Evolutionary conservation across 2,888 invertebrate species (phyloP).

Genomic region (Hirtodrosophila duncani): DNA sequence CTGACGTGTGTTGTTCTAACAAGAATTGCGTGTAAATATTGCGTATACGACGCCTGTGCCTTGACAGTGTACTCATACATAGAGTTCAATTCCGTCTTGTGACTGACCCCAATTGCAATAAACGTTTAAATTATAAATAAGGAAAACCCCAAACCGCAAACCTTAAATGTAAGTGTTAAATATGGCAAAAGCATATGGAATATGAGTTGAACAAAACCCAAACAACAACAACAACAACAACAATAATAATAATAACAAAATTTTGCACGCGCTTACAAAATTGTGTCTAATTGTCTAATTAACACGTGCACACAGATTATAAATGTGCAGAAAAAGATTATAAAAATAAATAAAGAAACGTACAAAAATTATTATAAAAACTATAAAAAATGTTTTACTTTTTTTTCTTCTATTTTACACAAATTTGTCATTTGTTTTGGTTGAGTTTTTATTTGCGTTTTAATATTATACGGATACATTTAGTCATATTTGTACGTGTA

Average conservation of each 20-base stretch:
- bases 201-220: constrained; percentile 5
- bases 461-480: no score
- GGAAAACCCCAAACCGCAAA: neutral
- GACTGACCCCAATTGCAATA: no score
- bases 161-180: constrained; percentile 57
- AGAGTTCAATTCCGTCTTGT: constrained; percentile 7
- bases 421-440: no score
- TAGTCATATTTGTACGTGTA: no score
- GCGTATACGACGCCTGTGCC: constrained; percentile 52
- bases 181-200: constrained; percentile 30
- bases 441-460: neutral
- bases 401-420: neutral
- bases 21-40: constrained; percentile 45
- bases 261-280: constrained; percentile 41
- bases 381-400: constrained; percentile 7
- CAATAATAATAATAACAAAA: neutral
- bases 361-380: constrained; percentile 2
- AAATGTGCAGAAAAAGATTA: constrained; percentile 14
- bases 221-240: constrained; percentile 6
- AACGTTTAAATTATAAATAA: neutral
- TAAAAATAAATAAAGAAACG: constrained; percentile 11
- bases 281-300: constrained; percentile 51
- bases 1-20: constrained; percentile 30
- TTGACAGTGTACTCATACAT: constrained; percentile 26
- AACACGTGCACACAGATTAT: constrained; percentile 58